A percentile compares a stretch with the other conserved stretches of the same genome.
Evolutionary conservation across 2,113 vertebrate species (phyloP).

Genomic region (Neogale vison): DNA sequence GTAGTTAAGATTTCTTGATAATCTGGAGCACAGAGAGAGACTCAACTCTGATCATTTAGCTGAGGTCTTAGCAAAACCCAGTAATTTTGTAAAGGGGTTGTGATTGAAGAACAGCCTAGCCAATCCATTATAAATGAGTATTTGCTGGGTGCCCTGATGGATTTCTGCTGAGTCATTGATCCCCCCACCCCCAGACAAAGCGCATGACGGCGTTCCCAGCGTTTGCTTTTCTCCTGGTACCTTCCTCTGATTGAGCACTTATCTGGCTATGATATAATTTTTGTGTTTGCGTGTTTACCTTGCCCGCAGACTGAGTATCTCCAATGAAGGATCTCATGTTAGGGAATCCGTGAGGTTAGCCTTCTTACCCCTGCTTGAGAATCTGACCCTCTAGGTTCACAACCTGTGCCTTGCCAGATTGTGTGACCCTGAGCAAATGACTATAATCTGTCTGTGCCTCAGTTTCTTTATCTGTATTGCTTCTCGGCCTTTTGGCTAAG

Average conservation of each 20-base stretch:
- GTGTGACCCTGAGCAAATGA: background rate
- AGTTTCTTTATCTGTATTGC: background rate
- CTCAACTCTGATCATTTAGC: background rate
- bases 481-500: too few species aligned
- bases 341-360: background rate
- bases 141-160: background rate
- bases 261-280: too few species aligned
- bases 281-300: background rate
- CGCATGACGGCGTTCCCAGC: background rate
- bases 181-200: background rate
- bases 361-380: background rate
- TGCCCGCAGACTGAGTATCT: background rate
- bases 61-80: background rate
- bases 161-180: background rate
- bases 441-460: background rate
- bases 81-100: background rate
- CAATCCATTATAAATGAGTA: background rate
- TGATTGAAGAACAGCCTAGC: background rate
- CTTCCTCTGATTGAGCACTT: background rate
- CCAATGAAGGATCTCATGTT: background rate
- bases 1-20: slow-evolving; percentile 36
- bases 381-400: background rate
- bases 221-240: background rate
- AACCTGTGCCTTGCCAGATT: background rate
- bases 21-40: background rate